Percentiles rank a stretch among this genome's conserved stretches.
Conservation (phyloP, 2,888 invertebrate species). For the Thalpophila matura region DNA sequence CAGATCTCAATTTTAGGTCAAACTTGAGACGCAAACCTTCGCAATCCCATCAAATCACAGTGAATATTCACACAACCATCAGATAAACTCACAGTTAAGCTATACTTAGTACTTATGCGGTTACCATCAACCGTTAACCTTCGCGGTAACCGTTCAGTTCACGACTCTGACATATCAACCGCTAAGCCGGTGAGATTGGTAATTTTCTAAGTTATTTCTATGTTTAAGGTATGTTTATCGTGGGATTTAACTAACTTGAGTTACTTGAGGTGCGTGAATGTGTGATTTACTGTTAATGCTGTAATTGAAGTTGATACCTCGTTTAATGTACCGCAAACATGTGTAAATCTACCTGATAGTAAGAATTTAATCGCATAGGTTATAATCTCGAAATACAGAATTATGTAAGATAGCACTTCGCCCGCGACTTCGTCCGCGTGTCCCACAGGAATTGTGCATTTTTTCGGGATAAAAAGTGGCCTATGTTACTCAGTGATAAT, state of each 20-base stretch:
- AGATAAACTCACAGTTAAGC: constrained; percentile 34
- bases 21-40: constrained; percentile 8
- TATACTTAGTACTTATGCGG: constrained; percentile 46
- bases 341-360: too few relatives aligned
- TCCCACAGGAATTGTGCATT: too few relatives aligned
- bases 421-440: too few relatives aligned
- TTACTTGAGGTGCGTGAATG: neutral
- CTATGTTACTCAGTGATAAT: too few relatives aligned
- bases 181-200: constrained; percentile 39
- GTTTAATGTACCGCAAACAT: too few relatives aligned
- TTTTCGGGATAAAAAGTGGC: too few relatives aligned
- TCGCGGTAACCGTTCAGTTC: constrained; percentile 46
- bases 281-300: constrained; percentile 7
- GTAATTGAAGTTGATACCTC: constrained; percentile 12
- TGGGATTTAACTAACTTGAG: constrained; percentile 38
- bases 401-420: too few relatives aligned
- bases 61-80: constrained; percentile 37
- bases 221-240: constrained; percentile 41
- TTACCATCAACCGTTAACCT: constrained; percentile 50
- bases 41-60: constrained; percentile 26
- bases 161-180: constrained; percentile 70
- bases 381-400: too few relatives aligned
- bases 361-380: too few relatives aligned
- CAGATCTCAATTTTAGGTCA: constrained; percentile 1
- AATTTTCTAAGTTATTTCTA: constrained; percentile 57